Evolutionary conservation across 37 sponge, comb jelly and placozoan genomes (phyloP).

Genomic region (Ianthella basta): DNA sequence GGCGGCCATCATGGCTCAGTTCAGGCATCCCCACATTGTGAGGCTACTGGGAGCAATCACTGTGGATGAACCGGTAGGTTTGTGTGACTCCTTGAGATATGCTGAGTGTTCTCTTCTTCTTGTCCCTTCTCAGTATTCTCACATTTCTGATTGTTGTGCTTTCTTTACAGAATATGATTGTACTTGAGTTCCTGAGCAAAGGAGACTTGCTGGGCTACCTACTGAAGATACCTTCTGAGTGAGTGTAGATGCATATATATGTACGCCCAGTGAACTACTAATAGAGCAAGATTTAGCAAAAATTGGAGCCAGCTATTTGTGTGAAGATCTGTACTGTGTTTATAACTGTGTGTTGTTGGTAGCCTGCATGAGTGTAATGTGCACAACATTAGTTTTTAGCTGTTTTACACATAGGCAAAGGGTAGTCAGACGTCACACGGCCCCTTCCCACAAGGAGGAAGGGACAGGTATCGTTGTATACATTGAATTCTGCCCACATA

Average conservation of each 20-base stretch:
- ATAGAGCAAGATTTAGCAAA: no score
- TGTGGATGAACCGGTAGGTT: conserved; percentile 32
- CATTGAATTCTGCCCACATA: no score
- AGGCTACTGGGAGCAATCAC: conserved; percentile 26
- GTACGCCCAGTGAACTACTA: no score
- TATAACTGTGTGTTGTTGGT: no score
- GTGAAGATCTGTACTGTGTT: no score
- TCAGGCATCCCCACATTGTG: conserved; percentile 16
- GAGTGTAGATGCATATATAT: background rate
- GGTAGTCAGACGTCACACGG: no score
- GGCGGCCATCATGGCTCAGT: conserved; percentile 35
- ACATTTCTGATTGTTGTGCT: background rate
- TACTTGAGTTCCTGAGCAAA: background rate
- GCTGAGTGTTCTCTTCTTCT: background rate
- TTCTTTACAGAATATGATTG: background rate
- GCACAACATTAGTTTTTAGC: no score
- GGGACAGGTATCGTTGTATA: no score
- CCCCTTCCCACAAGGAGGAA: no score
- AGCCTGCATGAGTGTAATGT: no score
- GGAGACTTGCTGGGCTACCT: conserved; percentile 12
- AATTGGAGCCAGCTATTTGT: no score
- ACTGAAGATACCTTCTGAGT: background rate
- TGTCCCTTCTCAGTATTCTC: background rate
- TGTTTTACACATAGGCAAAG: no score
- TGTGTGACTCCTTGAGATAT: background rate